Conservation (phyloP, 2,888 invertebrate species). For the Andrena minutula region DNA sequence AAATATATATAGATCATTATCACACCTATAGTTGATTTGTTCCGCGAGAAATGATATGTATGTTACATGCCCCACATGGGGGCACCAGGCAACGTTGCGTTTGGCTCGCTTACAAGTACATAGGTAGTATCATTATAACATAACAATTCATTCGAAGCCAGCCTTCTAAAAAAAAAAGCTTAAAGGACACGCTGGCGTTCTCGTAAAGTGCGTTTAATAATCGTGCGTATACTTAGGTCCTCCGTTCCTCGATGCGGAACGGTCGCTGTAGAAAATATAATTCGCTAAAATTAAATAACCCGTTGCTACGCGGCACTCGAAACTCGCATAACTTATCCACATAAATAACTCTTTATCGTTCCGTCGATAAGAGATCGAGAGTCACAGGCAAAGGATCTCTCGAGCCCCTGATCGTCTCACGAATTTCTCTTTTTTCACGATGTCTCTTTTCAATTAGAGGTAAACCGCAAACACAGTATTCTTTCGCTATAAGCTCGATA, state of each 20-base stretch:
- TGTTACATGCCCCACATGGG: constrained; percentile 71
- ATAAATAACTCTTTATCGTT: no score
- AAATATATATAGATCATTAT: constrained; percentile 73
- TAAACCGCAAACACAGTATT: no score
- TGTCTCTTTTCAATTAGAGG: no score
- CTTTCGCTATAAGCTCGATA: no score
- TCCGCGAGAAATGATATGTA: constrained; percentile 84
- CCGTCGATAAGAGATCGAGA: no score
- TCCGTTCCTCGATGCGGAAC: constrained; percentile 10
- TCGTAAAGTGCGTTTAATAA: constrained; percentile 52
- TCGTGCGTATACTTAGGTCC: constrained; percentile 60
- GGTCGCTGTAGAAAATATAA: constrained; percentile 40
- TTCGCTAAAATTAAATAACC: constrained; percentile 45
- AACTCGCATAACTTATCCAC: background rate
- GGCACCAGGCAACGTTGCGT: constrained; percentile 70
- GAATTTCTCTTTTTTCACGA: no score
- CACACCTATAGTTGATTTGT: constrained; percentile 82
- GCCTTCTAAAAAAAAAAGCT: constrained; percentile 59
- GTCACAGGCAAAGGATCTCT: no score
- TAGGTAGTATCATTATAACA: constrained; percentile 26
- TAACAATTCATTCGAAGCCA: constrained; percentile 48
- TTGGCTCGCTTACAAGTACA: constrained; percentile 53
- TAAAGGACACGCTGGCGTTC: constrained; percentile 51
- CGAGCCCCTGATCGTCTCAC: no score
- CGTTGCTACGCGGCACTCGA: constrained; percentile 10